Evolutionary conservation across 2,113 vertebrate genomes (phyloP), one percentile per base, ranked within the genome.

Genomic region (Gambusia holbrooki): DNA sequence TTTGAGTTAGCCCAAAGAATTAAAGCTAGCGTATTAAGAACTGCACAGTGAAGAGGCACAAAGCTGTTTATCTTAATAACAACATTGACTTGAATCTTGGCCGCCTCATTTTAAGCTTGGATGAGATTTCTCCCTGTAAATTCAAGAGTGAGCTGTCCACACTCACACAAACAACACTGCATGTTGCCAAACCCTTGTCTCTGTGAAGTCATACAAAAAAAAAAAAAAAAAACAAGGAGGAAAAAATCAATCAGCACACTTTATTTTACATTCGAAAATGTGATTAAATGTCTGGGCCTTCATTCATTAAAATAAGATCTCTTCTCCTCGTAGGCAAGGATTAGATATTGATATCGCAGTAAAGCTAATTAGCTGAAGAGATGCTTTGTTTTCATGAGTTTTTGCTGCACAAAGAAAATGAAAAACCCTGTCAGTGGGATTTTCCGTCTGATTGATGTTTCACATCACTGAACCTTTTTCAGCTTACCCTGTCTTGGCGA

Each of bases 401-500:
- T 63, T 32, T 32, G 62, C 15, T 32, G 29, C 19, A 32, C 1
- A 9, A 25, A 58, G 29, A 37, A 25, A 77, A 64, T 58, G 72
- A 25, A 66, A 65, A 58, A 69, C 7, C 28, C 45, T 62, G 37
- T 58, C 77, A 3, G 6, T n/a, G 1, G 60, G 66, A 61, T 54
- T 78, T 79, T 74, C 32, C 42, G 9, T 7, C 25, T 35, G 35
- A 82, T 79, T 60, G 32, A 40, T 8, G 35, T 80, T 19, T 82
- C 79, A 61, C 54, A 70, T 58, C 64, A 66, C 13, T 27, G 58
- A 61, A 25, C 45, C 63, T 75, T 77, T 71, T 28, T 81, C 29
- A 76, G 70, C 97, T 84, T 93, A 99, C 97, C 98, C 98, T 0
- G 97, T 99, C 92, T 99, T 99, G 87, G 98, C 98, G 5, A 99